phyloP scores from a whole-genome alignment of 2,888 invertebrate species.

The Fragum fragum region DNA sequence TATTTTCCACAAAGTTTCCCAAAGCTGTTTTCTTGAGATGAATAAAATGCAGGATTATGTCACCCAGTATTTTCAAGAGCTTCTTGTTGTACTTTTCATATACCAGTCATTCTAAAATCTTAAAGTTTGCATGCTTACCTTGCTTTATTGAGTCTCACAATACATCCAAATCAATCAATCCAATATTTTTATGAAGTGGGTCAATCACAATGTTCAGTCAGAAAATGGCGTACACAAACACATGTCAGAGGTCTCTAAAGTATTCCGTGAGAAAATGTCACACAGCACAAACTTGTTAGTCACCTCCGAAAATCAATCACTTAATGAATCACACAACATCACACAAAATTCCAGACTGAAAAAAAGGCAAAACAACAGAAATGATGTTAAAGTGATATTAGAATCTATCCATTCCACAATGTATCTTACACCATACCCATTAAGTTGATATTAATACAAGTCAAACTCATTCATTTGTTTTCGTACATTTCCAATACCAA shows the following conservation, averaged over 20 bases:
- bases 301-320: slow-evolving; percentile 19
- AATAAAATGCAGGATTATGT: too few relatives aligned
- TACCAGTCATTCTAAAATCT: too few relatives aligned
- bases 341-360: not conserved
- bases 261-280: slow-evolving; percentile 4
- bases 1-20: too few relatives aligned
- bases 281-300: slow-evolving; percentile 4
- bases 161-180: not conserved
- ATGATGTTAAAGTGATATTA: not conserved
- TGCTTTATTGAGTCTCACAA: not conserved
- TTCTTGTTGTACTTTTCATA: too few relatives aligned
- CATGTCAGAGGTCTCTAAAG: not conserved
- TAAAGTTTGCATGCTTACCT: too few relatives aligned
- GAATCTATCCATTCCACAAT: not conserved
- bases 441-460: not conserved
- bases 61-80: too few relatives aligned
- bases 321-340: slow-evolving; percentile 13
- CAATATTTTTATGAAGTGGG: not conserved
- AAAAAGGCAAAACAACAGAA: not conserved
- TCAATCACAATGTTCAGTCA: too few relatives aligned
- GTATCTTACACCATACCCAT: not conserved
- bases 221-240: too few relatives aligned
- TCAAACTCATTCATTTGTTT: not conserved
- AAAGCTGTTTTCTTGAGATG: too few relatives aligned
- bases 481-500: not conserved